A percentile compares a stretch with the other conserved stretches of the same genome.
Conservation (phyloP, 2,797 vertebrate genomes). For the Chiropotes sagulatus region DNA sequence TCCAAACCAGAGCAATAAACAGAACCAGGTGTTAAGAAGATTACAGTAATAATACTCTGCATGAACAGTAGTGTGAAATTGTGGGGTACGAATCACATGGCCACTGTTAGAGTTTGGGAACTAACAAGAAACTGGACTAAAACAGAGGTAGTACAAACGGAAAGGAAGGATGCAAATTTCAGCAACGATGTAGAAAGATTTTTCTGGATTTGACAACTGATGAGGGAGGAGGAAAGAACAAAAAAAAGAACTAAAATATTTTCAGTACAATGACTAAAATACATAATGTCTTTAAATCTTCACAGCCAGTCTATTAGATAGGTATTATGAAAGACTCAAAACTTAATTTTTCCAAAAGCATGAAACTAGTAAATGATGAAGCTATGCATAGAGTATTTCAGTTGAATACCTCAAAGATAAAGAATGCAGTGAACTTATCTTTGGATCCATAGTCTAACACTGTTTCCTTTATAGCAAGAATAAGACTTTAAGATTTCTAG, state of each 20-base stretch:
- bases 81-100: not conserved
- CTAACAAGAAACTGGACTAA: not conserved
- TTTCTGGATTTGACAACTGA: not conserved
- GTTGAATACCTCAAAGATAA: not conserved
- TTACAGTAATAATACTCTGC: not conserved
- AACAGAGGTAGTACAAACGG: not conserved
- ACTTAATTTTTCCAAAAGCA: not conserved
- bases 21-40: not conserved
- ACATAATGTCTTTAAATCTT: not conserved
- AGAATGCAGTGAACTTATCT: not conserved
- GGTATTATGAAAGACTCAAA: not conserved
- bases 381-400: not conserved
- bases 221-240: not conserved
- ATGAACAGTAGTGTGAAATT: not conserved
- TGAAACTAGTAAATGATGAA: not conserved
- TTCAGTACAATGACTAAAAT: not conserved
- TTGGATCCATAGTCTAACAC: not conserved
- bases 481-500: not conserved
- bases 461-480: not conserved
- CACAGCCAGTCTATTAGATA: not conserved
- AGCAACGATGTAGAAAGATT: not conserved
- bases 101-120: not conserved
- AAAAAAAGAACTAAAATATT: not conserved
- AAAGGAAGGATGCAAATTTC: not conserved
- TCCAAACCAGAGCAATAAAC: not conserved